These are phyloP conservation scores for Plebejus anna DNA, from an alignment of 2,888 invertebrate species.

Conservation along the genomic window DNA sequence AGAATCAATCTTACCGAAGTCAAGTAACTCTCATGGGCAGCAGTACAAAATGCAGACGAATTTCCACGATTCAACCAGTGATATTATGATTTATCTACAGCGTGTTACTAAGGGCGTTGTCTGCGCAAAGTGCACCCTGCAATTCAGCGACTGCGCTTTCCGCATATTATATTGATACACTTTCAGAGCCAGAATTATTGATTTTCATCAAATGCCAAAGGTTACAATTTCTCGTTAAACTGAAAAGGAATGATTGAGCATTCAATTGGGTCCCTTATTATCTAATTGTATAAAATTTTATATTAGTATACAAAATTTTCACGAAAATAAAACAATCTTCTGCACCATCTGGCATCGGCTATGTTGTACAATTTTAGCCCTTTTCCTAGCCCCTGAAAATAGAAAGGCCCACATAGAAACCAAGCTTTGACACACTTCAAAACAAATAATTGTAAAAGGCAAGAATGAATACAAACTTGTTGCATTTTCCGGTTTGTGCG, in stretches of 20 bases:
- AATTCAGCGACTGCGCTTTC: conserved; percentile 14
- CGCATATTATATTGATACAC: conserved; percentile 8
- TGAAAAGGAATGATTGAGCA: not conserved
- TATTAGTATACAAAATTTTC: no score
- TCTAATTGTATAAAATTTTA: no score
- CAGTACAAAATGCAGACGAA: no score
- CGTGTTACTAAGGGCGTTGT: conserved; percentile 18
- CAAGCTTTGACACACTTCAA: not conserved
- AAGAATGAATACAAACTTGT: not conserved
- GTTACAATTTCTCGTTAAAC: not conserved
- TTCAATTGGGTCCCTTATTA: not conserved
- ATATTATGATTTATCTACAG: not conserved
- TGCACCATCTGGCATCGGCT: no score
- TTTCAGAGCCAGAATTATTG: conserved; percentile 7
- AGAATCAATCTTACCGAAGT: no score
- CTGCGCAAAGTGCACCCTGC: conserved; percentile 23
- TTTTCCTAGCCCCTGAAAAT: not conserved
- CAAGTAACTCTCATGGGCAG: no score
- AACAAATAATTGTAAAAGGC: conserved; percentile 2
- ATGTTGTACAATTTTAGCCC: no score
- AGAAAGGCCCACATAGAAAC: not conserved
- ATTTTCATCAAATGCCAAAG: conserved; percentile 19
- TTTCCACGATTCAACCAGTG: not conserved
- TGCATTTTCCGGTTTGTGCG: not conserved
- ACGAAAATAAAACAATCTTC: not conserved